Evolutionary conservation across 2,797 vertebrate genomes (phyloP).

Genomic region (Pantherophis vulpinus): DNA sequence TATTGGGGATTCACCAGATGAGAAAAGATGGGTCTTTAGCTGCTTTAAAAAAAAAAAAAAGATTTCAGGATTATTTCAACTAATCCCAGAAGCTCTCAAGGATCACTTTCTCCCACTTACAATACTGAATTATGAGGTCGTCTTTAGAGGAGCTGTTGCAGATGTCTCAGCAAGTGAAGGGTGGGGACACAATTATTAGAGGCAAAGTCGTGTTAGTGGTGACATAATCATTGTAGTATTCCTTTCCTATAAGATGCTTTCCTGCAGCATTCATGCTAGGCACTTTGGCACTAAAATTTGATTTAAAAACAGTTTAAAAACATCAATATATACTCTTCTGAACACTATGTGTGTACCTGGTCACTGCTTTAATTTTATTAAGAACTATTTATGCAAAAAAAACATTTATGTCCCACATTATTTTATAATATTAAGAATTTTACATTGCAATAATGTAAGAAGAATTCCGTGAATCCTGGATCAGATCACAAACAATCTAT

Average conservation of each 20-base stretch:
- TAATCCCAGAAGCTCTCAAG: neutral
- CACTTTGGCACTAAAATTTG: neutral
- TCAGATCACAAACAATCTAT: neutral
- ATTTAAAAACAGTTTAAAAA: neutral
- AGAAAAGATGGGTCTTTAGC: neutral
- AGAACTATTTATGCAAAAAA: neutral
- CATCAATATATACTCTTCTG: neutral
- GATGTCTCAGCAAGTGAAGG: neutral
- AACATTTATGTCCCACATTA: neutral
- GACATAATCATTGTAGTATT: neutral
- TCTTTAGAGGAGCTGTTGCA: neutral
- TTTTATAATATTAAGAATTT: neutral
- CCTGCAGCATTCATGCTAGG: neutral
- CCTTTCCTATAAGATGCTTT: neutral
- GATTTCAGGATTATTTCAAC: neutral
- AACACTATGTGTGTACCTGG: neutral
- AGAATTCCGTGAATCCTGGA: neutral
- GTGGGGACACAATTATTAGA: neutral
- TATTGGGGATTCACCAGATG: neutral
- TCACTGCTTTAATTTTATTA: neutral
- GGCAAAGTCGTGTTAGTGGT: neutral
- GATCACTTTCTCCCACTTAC: neutral
- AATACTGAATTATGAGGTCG: neutral
- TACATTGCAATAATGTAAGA: neutral
- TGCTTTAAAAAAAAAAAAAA: no score